These are phyloP conservation scores for Drosophila lacteicornis DNA, from an alignment of 1,140 invertebrate genomes.

Conservation along the genomic window DNA sequence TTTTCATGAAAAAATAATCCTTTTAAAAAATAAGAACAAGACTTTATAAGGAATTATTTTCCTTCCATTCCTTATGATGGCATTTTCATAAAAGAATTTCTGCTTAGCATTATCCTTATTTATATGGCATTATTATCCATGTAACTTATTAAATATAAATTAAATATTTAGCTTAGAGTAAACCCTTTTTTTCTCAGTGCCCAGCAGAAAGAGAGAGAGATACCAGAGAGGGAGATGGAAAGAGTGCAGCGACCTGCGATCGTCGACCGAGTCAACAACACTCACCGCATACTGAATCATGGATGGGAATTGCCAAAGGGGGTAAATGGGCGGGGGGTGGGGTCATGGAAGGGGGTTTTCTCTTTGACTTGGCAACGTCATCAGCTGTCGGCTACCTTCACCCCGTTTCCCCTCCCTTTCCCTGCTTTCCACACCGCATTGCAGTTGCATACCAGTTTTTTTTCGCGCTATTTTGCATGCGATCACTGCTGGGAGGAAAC, in stretches of 20 bases:
- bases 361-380: conserved; percentile 59
- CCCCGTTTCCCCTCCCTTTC: not conserved
- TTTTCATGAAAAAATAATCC: not conserved
- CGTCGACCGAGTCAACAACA: conserved; percentile 60
- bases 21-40: not conserved
- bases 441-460: conserved; percentile 72
- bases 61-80: not conserved
- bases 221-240: conserved; percentile 8
- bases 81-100: too few relatives aligned
- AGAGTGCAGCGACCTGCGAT: conserved; percentile 75
- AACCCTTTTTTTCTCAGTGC: not conserved
- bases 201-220: not conserved
- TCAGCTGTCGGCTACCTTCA: conserved; percentile 35
- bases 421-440: not conserved
- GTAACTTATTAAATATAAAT: not conserved
- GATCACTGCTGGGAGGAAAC: conserved; percentile 12
- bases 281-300: conserved; percentile 58
- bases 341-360: conserved; percentile 21
- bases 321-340: not conserved
- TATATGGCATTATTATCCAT: not conserved
- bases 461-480: conserved; percentile 75
- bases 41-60: too few relatives aligned
- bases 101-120: not conserved
- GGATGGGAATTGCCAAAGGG: conserved; percentile 42
- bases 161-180: not conserved